phyloP scores from a whole-genome alignment of 1,140 invertebrate species.

The Stratiolaelaps scimitus region DNA sequence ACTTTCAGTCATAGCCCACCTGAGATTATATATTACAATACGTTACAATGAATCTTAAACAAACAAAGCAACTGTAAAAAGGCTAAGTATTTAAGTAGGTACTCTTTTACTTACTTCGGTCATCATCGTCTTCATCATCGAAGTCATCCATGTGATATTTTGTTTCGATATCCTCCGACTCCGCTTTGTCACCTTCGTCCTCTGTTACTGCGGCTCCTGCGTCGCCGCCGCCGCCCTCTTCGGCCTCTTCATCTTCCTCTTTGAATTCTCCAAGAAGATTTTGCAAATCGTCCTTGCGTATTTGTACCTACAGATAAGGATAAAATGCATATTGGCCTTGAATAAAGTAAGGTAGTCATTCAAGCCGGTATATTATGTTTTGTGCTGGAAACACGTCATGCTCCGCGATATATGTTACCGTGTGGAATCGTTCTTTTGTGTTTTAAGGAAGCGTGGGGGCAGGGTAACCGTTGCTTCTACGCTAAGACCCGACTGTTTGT shows the following conservation, averaged over 20 bases:
- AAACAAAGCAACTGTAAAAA: slow-evolving; percentile 42
- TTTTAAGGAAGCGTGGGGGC: too few species aligned
- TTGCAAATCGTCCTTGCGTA: slow-evolving; percentile 54
- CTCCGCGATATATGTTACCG: too few species aligned
- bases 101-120: slow-evolving; percentile 35
- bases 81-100: slow-evolving; percentile 56
- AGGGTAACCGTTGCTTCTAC: too few species aligned
- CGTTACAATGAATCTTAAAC: slow-evolving; percentile 45
- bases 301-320: slow-evolving; percentile 50
- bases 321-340: too few species aligned
- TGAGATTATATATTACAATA: slow-evolving; percentile 50
- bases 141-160: slow-evolving; percentile 48
- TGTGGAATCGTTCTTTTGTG: too few species aligned
- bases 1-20: too few species aligned
- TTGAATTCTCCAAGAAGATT: slow-evolving; percentile 56
- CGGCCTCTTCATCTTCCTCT: slow-evolving; percentile 41
- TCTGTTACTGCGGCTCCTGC: slow-evolving; percentile 42
- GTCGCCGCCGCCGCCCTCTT: slow-evolving; percentile 44
- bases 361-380: too few species aligned
- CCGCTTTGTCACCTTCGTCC: slow-evolving; percentile 38
- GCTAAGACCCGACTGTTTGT: too few species aligned
- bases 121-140: slow-evolving; percentile 37
- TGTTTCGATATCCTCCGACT: slow-evolving; percentile 38
- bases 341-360: too few species aligned
- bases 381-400: too few species aligned